Evolutionary conservation across 2,888 invertebrate species (phyloP).

Genomic region (Drosophila neotestacea): DNA sequence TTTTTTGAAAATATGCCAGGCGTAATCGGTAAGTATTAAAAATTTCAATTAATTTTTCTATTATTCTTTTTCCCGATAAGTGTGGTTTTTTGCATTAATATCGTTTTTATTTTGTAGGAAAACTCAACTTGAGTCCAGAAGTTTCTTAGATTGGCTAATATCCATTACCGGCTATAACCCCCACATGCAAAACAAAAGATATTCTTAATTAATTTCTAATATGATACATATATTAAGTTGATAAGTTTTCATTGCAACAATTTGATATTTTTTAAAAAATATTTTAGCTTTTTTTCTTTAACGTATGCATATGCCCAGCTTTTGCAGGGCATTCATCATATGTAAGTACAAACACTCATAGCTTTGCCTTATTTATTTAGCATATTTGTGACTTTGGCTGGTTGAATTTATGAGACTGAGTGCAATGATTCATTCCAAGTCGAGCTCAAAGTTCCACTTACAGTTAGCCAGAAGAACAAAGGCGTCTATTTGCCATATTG

Average conservation of each 20-base stretch:
- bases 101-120: background rate
- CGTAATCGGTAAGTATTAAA: background rate
- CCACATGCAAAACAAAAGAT: too few species aligned
- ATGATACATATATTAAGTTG: too few species aligned
- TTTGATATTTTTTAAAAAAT: too few species aligned
- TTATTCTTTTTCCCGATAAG: background rate
- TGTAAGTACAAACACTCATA: slow-evolving; percentile 32
- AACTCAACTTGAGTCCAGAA: background rate
- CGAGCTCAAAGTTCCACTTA: slow-evolving; percentile 22
- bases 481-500: slow-evolving; percentile 35
- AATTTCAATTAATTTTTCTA: background rate
- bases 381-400: slow-evolving; percentile 45
- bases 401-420: slow-evolving; percentile 39
- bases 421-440: slow-evolving; percentile 49
- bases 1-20: background rate
- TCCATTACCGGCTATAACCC: too few species aligned
- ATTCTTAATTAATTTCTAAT: too few species aligned
- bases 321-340: slow-evolving; percentile 21
- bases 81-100: background rate
- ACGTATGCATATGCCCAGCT: background rate
- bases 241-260: too few species aligned
- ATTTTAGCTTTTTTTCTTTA: too few species aligned
- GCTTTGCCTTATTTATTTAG: slow-evolving; percentile 57
- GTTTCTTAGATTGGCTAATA: background rate
- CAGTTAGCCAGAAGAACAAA: slow-evolving; percentile 51